These are phyloP conservation scores for Myrmecobius fasciatus DNA, from an alignment of 2,113 vertebrate species.

Conservation along the genomic window DNA sequence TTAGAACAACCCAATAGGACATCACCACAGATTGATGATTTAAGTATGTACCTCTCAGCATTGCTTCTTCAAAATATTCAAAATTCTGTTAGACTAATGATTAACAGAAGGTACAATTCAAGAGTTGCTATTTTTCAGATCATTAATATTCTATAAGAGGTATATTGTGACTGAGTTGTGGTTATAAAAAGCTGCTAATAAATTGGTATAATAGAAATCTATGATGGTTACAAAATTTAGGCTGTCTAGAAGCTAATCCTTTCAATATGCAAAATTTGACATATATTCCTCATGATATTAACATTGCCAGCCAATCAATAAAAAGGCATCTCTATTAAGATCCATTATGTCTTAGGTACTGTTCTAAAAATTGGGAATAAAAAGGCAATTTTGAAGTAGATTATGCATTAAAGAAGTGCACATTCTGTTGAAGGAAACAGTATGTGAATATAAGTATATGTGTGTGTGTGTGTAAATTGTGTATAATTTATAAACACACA, in stretches of 20 bases:
- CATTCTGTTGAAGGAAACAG: background rate
- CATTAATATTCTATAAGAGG: background rate
- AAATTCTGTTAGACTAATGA: background rate
- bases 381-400: background rate
- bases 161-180: too few species aligned
- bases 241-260: background rate
- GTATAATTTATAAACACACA: background rate
- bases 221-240: background rate
- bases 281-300: background rate
- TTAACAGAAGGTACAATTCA: background rate
- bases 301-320: background rate
- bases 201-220: background rate
- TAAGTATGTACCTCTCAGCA: too few species aligned
- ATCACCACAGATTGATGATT: too few species aligned
- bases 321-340: background rate
- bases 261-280: background rate
- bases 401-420: background rate
- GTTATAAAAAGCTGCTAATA: background rate
- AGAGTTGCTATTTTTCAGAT: background rate
- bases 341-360: background rate
- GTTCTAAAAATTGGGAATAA: background rate
- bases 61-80: too few species aligned
- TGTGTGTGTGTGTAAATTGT: background rate
- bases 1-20: too few species aligned
- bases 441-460: background rate